Evolutionary conservation across 2,888 invertebrate genomes (phyloP), one percentile per base, ranked within the genome.

Genomic region (Trissoscelio sp.): DNA sequence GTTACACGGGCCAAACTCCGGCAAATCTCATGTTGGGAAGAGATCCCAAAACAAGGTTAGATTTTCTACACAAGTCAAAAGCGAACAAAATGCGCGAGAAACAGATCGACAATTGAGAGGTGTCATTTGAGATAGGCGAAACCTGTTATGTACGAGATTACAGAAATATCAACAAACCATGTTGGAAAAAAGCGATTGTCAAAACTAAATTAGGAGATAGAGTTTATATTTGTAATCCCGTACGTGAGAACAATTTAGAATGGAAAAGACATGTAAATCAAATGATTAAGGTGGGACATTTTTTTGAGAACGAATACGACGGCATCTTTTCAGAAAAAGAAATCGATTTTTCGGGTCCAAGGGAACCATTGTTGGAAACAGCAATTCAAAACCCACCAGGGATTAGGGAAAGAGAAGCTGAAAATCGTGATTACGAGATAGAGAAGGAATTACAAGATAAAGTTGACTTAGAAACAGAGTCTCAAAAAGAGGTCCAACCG

Each of bases 201-300:
- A 58, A 44, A 48, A 12, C 14, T 7, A 46, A 39, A 7, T 34
- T 72, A 42, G 66, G 72, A 9, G 22, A 53, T 1, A 39, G 69
- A 39, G 69, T 70, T 16, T 83, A 78, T 60, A 34, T 78, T 24
- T 78, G 83, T 53, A 66, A 12, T 22, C 57, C 58, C 1, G 0
- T 53, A 0, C 2, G 4, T 9, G 67, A 67, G 34, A 16, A 7
- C 9, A 12, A 60, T 42, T 11, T 60, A 6, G 11, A 5, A 3
- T 80, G 74, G 69, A 83, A 80, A 34, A 53, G 66, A 37, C 80
- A 80, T 34, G 9, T 78, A 0, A 77, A 83, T 64, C 80, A 83
- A 62, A 77, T 83, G 60, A 9, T 72, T 12, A 73, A 62, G 48
- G 62, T 48, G 3, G 72, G 64, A 24, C 48, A 22, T 22, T 75